These are phyloP conservation scores for Cephus nigrinus DNA, from an alignment of 2,888 invertebrate genomes.

Conservation along the genomic window DNA sequence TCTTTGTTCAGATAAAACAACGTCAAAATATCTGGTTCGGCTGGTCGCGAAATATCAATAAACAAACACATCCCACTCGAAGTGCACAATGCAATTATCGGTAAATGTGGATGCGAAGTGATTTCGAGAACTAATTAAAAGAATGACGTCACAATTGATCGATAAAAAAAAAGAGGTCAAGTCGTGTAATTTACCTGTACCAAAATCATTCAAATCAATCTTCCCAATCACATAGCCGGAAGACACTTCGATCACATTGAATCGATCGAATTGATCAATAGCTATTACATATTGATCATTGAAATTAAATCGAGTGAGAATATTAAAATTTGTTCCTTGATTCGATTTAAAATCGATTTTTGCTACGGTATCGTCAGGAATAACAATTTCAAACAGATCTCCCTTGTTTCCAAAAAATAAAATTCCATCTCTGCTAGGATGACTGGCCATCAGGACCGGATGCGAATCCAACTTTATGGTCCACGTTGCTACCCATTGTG, in stretches of 20 bases:
- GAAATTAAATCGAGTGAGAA: conserved; percentile 10
- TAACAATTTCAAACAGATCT: conserved; percentile 39
- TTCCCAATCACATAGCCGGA: conserved; percentile 32
- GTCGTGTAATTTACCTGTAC: conserved; percentile 36
- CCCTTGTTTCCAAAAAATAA: conserved; percentile 39
- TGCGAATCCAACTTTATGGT: conserved; percentile 33
- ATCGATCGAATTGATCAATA: conserved; percentile 33
- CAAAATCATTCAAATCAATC: conserved; percentile 36
- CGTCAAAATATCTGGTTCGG: conserved; percentile 27
- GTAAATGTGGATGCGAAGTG: conserved; percentile 34
- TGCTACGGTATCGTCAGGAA: conserved; percentile 33
- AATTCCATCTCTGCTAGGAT: conserved; percentile 38
- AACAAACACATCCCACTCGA: conserved; percentile 42
- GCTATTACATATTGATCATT: conserved; percentile 22
- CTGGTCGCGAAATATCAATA: conserved; percentile 24
- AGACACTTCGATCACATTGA: conserved; percentile 37
- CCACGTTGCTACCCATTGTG: conserved; percentile 42
- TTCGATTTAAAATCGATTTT: conserved; percentile 9
- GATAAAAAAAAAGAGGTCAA: neutral
- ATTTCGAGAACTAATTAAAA: conserved; percentile 5
- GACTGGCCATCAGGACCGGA: conserved; percentile 29
- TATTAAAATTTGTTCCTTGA: conserved; percentile 10
- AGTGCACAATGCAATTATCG: conserved; percentile 37
- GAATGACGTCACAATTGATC: neutral
- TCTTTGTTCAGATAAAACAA: conserved; percentile 39